Conservation (phyloP, 2,888 invertebrate genomes). For the Pterobdella sp. region DNA sequence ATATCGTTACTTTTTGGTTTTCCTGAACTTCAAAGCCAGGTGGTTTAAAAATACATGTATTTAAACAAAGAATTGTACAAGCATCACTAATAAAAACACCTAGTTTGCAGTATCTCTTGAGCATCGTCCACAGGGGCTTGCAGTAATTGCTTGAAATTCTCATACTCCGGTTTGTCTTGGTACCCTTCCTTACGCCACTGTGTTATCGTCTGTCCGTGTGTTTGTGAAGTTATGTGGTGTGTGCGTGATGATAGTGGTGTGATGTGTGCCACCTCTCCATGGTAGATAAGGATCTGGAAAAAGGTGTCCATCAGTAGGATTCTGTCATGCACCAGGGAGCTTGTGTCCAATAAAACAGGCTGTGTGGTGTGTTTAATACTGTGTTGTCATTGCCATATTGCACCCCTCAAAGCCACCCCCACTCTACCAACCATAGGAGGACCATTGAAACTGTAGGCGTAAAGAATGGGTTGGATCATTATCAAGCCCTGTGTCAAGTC, state of each 20-base stretch:
- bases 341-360: constrained; percentile 91
- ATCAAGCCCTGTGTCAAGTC: constrained; percentile 92
- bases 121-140: constrained; percentile 95
- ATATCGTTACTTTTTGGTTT: too few species aligned
- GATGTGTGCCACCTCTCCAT: constrained; percentile 72
- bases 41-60: too few species aligned
- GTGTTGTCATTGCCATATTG: not conserved
- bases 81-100: not conserved
- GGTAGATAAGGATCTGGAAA: constrained; percentile 98
- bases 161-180: constrained; percentile 89
- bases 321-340: constrained; percentile 90
- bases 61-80: not conserved
- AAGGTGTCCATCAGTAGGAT: constrained; percentile 99
- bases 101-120: constrained; percentile 83
- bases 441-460: constrained; percentile 95
- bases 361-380: constrained; percentile 48
- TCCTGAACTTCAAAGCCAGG: too few species aligned
- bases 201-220: constrained; percentile 71
- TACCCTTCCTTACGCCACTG: constrained; percentile 92
- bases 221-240: not conserved
- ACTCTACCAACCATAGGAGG: constrained; percentile 65
- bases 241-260: not conserved
- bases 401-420: not conserved
- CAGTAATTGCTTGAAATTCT: constrained; percentile 88
- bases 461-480: constrained; percentile 98